Conservation (phyloP, 2,113 vertebrate genomes). For the Notothenia rossii region DNA sequence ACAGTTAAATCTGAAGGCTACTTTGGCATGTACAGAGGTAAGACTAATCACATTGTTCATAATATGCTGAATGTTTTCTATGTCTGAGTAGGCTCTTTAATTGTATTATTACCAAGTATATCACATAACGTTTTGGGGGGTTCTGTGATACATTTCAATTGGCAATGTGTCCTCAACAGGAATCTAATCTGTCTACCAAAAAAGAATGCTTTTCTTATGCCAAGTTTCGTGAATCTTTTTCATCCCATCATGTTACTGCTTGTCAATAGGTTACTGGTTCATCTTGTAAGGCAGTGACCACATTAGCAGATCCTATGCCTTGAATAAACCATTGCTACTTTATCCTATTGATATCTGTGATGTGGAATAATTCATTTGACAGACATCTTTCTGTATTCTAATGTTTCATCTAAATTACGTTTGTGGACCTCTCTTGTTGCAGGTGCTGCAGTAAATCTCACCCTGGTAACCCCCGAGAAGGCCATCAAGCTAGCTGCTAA, state of each 20-base stretch:
- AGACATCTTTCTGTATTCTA: background rate
- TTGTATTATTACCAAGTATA: background rate
- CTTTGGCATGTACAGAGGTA: conserved; percentile 92
- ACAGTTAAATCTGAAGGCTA: conserved; percentile 88
- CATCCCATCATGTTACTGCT: background rate
- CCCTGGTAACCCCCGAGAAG: conserved; percentile 88
- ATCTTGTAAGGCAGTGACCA: background rate
- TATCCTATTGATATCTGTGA: background rate
- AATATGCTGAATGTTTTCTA: background rate
- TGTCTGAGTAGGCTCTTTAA: background rate
- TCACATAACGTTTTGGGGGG: background rate
- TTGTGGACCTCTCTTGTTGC: conserved; percentile 19
- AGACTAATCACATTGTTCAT: conserved; percentile 29
- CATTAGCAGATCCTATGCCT: background rate
- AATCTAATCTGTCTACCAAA: background rate
- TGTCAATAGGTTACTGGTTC: background rate
- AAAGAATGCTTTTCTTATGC: background rate
- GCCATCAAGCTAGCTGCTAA: conserved; percentile 88
- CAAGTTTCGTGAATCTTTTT: background rate
- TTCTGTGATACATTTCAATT: background rate
- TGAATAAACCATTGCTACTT: background rate
- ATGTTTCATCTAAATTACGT: background rate
- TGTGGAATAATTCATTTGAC: background rate
- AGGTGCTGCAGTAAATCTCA: conserved; percentile 88
- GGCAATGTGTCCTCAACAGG: background rate